Percentiles rank a stretch among this genome's conserved stretches.
phyloP scores from a whole-genome alignment of 2,888 invertebrate species.

The Minunthozetes semirufus region DNA sequence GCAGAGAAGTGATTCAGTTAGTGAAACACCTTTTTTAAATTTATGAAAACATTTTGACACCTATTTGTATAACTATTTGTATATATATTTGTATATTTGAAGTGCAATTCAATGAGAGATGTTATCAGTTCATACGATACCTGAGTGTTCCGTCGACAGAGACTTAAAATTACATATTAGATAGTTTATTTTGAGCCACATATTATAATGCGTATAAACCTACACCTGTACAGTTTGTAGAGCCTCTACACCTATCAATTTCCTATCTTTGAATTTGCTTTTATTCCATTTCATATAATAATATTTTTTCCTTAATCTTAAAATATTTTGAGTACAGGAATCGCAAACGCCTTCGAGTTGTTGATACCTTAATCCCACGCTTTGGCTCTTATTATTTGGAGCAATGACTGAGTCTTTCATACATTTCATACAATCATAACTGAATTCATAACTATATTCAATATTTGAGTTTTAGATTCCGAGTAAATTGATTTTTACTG shows the following conservation, averaged over 20 bases:
- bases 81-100: neutral
- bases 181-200: neutral
- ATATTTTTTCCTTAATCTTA: neutral
- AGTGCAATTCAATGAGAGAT: neutral
- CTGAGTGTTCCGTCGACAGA: neutral
- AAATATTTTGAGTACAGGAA: neutral
- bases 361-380: neutral
- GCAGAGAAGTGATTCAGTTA: neutral
- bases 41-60: neutral
- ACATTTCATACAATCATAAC: neutral
- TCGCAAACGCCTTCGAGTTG: neutral
- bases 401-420: constrained; percentile 1
- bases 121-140: neutral
- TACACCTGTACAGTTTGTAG: too few species aligned
- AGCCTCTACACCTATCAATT: too few species aligned
- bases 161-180: neutral
- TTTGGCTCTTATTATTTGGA: constrained; percentile 3
- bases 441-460: neutral
- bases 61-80: constrained; percentile 2
- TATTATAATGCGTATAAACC: neutral
- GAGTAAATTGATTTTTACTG: constrained; percentile 8
- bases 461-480: constrained; percentile 2
- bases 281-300: neutral
- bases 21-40: neutral
- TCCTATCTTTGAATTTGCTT: constrained; percentile 5